A percentile compares a stretch with the other conserved stretches of the same genome.
Conservation (phyloP, 2,797 vertebrate species). For the Telmatherina bonti region DNA sequence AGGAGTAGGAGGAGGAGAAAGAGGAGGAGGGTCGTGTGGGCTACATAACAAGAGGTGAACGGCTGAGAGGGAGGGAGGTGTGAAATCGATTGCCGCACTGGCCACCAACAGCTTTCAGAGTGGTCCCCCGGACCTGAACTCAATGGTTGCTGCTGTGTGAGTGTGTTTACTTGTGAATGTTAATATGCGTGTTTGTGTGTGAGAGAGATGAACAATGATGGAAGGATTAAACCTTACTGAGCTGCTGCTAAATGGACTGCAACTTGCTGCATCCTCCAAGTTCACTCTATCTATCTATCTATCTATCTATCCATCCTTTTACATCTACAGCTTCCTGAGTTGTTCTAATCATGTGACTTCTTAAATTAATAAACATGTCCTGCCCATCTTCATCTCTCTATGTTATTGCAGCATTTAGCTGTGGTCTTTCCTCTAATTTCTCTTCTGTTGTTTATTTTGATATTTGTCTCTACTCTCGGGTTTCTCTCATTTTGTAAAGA, state of each 20-base stretch:
- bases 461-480: no score
- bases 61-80: slow-evolving; percentile 54
- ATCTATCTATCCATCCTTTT: not conserved
- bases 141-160: slow-evolving; percentile 30
- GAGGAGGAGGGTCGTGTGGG: slow-evolving; percentile 1
- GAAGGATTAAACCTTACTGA: slow-evolving; percentile 17
- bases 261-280: slow-evolving; percentile 6
- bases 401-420: no score
- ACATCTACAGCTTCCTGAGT: not conserved
- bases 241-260: slow-evolving; percentile 8
- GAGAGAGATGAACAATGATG: slow-evolving; percentile 12
- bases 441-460: no score
- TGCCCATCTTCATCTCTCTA: not conserved
- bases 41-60: slow-evolving; percentile 46
- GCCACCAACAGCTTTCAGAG: slow-evolving; percentile 42
- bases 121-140: slow-evolving; percentile 23
- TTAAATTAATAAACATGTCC: not conserved
- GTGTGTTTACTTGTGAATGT: slow-evolving; percentile 28
- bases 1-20: slow-evolving; percentile 16
- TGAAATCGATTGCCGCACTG: slow-evolving; percentile 73
- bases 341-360: not conserved
- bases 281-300: no score
- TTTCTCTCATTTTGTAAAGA: no score
- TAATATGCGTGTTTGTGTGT: slow-evolving; percentile 13
- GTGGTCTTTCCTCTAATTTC: no score